Conservation (phyloP, 2,888 invertebrate species). For the Nematopogon swammerdamellus region DNA sequence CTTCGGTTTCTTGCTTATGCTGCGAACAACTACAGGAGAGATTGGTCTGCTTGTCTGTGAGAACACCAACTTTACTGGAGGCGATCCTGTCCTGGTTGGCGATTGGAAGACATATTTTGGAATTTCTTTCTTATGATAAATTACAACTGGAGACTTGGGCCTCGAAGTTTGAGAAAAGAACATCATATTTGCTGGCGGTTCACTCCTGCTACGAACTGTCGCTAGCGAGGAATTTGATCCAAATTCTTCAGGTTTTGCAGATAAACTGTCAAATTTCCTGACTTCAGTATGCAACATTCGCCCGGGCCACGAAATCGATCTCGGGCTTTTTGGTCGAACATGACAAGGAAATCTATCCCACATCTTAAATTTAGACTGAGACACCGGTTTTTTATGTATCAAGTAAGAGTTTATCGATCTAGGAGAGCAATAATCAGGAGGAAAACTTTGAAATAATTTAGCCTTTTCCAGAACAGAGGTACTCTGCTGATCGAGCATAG, state of each 20-base stretch:
- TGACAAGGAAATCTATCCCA: conserved; percentile 58
- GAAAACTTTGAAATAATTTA: conserved; percentile 61
- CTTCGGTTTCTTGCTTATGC: conserved; percentile 16
- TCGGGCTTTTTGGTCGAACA: conserved; percentile 51
- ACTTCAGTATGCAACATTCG: conserved; percentile 48
- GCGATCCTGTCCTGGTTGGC: conserved; percentile 17
- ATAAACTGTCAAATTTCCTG: conserved; percentile 45
- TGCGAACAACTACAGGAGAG: conserved; percentile 29
- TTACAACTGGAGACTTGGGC: conserved; percentile 37
- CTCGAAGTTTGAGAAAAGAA: conserved; percentile 49
- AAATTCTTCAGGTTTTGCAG: conserved; percentile 32
- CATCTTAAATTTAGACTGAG: conserved; percentile 67
- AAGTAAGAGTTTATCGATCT: conserved; percentile 65
- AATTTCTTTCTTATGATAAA: conserved; percentile 32
- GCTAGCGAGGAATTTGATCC: conserved; percentile 46
- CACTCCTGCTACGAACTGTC: conserved; percentile 59
- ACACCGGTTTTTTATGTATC: conserved; percentile 66
- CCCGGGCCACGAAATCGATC: conserved; percentile 59
- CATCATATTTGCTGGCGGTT: conserved; percentile 57
- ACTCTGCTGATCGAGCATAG: conserved; percentile 27
- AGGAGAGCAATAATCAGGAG: conserved; percentile 43
- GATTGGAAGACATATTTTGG: conserved; percentile 10
- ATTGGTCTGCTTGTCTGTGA: conserved; percentile 34
- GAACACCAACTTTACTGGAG: conserved; percentile 31
- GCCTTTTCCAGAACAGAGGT: conserved; percentile 68